phyloP scores from a whole-genome alignment of 2,797 vertebrate genomes.

The Glossophaga mutica region DNA sequence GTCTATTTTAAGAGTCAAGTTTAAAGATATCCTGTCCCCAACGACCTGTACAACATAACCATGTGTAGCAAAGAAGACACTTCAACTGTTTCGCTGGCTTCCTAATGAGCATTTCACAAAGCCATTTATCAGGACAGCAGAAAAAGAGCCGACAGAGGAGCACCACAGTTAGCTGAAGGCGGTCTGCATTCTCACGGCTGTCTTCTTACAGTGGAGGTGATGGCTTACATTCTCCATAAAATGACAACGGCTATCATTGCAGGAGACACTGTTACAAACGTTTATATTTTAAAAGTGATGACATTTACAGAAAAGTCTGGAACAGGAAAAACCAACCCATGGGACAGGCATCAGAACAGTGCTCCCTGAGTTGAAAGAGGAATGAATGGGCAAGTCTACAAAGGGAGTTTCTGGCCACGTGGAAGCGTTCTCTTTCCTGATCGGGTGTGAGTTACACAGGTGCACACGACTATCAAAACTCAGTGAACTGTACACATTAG shows the following conservation, averaged over 20 bases:
- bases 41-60: background rate
- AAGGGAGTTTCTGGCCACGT: background rate
- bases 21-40: background rate
- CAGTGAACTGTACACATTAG: background rate
- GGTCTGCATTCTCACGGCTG: background rate
- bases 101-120: background rate
- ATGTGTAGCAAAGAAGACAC: background rate
- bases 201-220: background rate
- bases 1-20: background rate
- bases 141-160: background rate
- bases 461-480: background rate
- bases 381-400: background rate
- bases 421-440: background rate
- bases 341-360: background rate
- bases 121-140: background rate
- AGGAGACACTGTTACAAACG: background rate
- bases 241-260: background rate
- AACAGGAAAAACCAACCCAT: background rate
- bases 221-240: background rate
- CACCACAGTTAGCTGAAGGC: background rate
- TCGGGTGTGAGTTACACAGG: background rate
- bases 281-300: background rate
- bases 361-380: background rate
- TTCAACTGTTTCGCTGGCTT: conserved; percentile 1
- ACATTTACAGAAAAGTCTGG: background rate